Evolutionary conservation across 2,888 invertebrate species (phyloP).

Genomic region (Ophion obscuratus): DNA sequence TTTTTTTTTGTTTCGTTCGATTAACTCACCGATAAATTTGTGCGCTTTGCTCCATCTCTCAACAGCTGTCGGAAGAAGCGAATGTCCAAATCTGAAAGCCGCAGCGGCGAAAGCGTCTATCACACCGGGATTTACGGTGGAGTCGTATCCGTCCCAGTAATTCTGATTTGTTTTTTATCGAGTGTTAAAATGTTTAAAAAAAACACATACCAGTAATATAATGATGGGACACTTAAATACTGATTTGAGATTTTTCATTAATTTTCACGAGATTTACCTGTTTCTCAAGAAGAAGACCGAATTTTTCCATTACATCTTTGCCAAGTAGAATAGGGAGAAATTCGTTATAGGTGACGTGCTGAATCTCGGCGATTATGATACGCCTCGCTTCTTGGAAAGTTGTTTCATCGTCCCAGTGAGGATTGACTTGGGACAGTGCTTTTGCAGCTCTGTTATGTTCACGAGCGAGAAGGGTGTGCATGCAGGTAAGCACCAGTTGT

Average conservation of each 20-base stretch:
- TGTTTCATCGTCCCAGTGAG: conserved; percentile 97
- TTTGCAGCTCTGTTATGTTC: conserved; percentile 95
- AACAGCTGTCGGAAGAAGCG: conserved; percentile 94
- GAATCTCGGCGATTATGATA: conserved; percentile 93
- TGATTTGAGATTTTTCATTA: neutral
- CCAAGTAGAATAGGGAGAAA: conserved; percentile 95
- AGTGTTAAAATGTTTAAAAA: neutral
- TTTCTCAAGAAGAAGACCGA: conserved; percentile 93
- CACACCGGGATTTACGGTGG: conserved; percentile 93
- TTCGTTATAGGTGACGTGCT: conserved; percentile 96
- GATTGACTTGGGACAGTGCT: conserved; percentile 91
- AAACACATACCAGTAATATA: neutral
- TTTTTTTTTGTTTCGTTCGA: neutral
- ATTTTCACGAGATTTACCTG: conserved; percentile 85
- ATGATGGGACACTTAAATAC: too few relatives aligned
- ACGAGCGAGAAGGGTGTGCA: conserved; percentile 96
- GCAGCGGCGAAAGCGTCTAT: conserved; percentile 96
- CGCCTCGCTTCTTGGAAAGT: conserved; percentile 94
- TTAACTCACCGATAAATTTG: conserved; percentile 92
- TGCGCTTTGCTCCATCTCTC: conserved; percentile 98
- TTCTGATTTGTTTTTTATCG: conserved; percentile 84
- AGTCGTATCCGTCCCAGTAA: conserved; percentile 93
- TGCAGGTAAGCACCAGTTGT: conserved; percentile 94
- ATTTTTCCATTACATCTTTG: conserved; percentile 96
- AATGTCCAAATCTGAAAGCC: conserved; percentile 96